phyloP scores from a whole-genome alignment of 2,113 vertebrate genomes.

The Anoplopoma fimbria region DNA sequence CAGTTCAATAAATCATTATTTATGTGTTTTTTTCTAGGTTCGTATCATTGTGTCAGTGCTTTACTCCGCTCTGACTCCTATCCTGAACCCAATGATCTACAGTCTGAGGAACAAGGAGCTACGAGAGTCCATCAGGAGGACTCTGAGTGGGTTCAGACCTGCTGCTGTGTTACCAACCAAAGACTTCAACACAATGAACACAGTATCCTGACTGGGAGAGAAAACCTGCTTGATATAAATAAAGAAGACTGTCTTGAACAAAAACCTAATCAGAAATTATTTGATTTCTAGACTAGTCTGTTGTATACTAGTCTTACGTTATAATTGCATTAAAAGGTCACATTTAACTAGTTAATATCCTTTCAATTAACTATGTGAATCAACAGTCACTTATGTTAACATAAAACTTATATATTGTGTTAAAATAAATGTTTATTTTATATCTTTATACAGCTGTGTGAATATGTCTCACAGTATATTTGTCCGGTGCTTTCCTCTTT shows the following conservation, averaged over 20 bases:
- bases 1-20: neutral
- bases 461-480: too few species aligned
- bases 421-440: too few species aligned
- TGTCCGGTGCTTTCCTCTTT: too few species aligned
- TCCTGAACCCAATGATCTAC: slow-evolving; percentile 76
- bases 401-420: too few species aligned
- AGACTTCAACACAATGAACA: neutral
- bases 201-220: neutral
- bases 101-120: slow-evolving; percentile 71
- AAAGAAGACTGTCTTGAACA: neutral
- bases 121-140: slow-evolving; percentile 42
- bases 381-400: too few species aligned
- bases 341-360: too few species aligned
- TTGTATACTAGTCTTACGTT: too few species aligned
- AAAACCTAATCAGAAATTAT: neutral
- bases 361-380: too few species aligned
- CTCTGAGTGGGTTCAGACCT: slow-evolving; percentile 20
- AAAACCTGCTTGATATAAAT: neutral
- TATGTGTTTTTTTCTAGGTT: slow-evolving; percentile 9
- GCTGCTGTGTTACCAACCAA: neutral
- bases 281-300: too few species aligned
- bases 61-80: slow-evolving; percentile 64
- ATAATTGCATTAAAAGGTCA: too few species aligned
- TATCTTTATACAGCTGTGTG: too few species aligned
- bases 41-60: slow-evolving; percentile 63